Base-by-base conservation (phyloP, 2,888 invertebrate species). In the Pegoplata infirma region DNA sequence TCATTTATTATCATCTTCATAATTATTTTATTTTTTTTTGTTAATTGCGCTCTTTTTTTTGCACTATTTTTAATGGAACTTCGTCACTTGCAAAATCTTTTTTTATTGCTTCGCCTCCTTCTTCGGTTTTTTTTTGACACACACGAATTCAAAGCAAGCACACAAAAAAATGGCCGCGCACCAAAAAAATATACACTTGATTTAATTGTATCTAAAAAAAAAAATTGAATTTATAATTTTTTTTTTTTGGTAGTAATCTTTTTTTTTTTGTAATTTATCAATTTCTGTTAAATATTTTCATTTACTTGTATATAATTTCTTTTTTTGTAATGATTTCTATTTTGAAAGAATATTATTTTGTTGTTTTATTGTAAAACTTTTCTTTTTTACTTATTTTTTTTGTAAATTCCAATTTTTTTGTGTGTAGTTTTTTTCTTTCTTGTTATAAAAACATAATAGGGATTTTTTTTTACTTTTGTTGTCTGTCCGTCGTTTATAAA, bases 81-180 rank as follows among this genome's bases (percentile, higher is more conserved):
- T 71, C 79, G 75, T 79, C 79, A 75, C 71, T 79, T 75, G 79
- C 79, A 79, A 80, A 72, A 73, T 66, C 51, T 59, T 67, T 76
- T 61, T 61, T 64, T 53, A 25, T 71, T 80, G 76, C 78, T 80
- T 78, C 74, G 80, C 58, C 75, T 72, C 63, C 76, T 76, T 72
- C 67, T 77, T 81, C 73, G 76, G 75, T 79, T 81, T 59, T 63
- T 80, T 76, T 80, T 76, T 71, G 78, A 80, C 80, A 78, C 67
- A 75, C 67, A 80, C 46, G 67, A 56, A 71, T 61, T 59, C 40
- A 55, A 69, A 69, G 61, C 75, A 75, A 61, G 63, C 79, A 49
- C 47, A 75, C 75, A 85, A 87, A 86, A 85, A 87, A 87, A 87
- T 87, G 87, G 87, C 88, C 85, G 86, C 86, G 85, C 81, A 85